These are phyloP conservation scores for Haemorhous mexicanus DNA, from an alignment of 2,113 vertebrate species.

Conservation along the genomic window DNA sequence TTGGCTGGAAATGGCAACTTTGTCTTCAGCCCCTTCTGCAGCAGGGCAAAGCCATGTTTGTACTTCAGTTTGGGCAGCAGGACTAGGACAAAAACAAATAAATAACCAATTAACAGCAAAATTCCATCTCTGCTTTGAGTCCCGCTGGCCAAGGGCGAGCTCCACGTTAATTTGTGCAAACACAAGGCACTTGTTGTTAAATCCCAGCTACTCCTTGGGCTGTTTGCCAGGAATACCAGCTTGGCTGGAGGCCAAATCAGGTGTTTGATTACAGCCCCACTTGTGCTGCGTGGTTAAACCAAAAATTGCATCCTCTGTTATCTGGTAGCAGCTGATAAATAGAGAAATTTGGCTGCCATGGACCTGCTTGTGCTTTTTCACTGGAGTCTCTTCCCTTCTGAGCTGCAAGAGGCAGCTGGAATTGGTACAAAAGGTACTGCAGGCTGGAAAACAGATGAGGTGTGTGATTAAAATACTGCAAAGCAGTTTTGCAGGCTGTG, in stretches of 20 bases:
- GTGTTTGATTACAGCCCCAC: background rate
- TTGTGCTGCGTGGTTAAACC: background rate
- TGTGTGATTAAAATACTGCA: background rate
- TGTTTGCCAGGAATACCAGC: background rate
- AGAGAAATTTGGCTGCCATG: background rate
- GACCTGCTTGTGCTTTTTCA: background rate
- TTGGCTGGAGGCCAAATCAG: background rate
- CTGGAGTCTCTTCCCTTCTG: background rate
- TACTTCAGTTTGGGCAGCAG: background rate
- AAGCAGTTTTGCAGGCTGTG: background rate
- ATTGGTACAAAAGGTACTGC: background rate
- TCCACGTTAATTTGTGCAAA: background rate
- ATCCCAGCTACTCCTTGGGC: background rate
- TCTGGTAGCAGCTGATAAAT: background rate
- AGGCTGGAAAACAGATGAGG: background rate
- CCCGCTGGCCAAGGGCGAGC: background rate
- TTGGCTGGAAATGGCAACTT: background rate
- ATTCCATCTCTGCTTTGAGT: background rate
- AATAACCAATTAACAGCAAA: background rate
- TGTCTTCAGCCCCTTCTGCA: background rate
- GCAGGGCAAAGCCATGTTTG: background rate
- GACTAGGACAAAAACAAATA: background rate
- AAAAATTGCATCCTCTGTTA: background rate
- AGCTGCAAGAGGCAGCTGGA: background rate
- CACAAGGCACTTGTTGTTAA: slow-evolving; percentile 5